Conservation (phyloP, 1,140 invertebrate genomes). For the Scaptodrosophila lebanonensis region DNA sequence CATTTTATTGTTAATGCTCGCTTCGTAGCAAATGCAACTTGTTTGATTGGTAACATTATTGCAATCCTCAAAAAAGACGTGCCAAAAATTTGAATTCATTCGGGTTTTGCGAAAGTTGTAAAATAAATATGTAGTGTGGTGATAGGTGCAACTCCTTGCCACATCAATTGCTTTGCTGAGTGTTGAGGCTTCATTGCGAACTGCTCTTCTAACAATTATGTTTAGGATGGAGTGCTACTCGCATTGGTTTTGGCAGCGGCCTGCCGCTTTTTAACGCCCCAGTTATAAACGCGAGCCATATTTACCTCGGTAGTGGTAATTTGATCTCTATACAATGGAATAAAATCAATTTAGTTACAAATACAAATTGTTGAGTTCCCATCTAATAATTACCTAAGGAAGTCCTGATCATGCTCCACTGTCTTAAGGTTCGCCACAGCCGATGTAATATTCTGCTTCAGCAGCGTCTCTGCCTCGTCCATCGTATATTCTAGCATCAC, state of each 20-base stretch:
- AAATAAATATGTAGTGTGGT: background rate
- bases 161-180: background rate
- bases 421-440: conserved; percentile 90
- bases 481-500: conserved; percentile 98
- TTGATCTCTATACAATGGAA: conserved; percentile 87
- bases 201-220: background rate
- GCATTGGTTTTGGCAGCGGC: conserved; percentile 76
- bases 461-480: conserved; percentile 91
- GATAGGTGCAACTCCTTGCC: background rate
- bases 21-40: background rate
- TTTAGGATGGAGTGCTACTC: conserved; percentile 37
- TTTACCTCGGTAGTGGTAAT: conserved; percentile 99
- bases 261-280: conserved; percentile 94
- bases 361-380: too few relatives aligned
- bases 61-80: too few relatives aligned
- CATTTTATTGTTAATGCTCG: conserved; percentile 4
- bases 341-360: background rate
- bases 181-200: conserved; percentile 14
- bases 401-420: conserved; percentile 92
- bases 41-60: conserved; percentile 46
- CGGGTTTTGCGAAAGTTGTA: background rate
- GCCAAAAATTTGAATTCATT: too few relatives aligned
- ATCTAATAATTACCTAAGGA: conserved; percentile 56
- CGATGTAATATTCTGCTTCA: conserved; percentile 92
- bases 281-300: conserved; percentile 97